phyloP scores from a whole-genome alignment of 2,888 invertebrate species.

The Drosophila tanythrix region DNA sequence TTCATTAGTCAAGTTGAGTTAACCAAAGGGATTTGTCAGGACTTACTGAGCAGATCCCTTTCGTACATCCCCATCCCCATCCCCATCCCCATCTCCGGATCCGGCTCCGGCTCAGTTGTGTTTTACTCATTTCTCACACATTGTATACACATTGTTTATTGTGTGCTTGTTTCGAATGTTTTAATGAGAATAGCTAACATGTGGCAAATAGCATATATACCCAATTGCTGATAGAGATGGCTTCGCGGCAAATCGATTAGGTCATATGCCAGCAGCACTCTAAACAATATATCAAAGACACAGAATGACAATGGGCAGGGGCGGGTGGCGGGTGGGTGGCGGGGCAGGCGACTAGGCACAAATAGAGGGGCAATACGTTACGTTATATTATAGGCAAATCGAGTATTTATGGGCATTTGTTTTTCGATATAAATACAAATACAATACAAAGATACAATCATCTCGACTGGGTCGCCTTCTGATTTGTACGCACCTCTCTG shows the following conservation, averaged over 20 bases:
- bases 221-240: conserved; percentile 56
- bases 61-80: not conserved
- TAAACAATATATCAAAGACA: conserved; percentile 64
- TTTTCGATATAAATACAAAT: conserved; percentile 48
- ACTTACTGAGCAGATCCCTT: not conserved
- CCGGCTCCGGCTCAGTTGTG: not conserved
- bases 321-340: not conserved
- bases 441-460: conserved; percentile 42
- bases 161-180: conserved; percentile 3
- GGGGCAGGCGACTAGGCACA: not conserved
- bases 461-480: conserved; percentile 13
- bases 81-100: not conserved
- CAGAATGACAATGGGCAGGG: conserved; percentile 8
- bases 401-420: conserved; percentile 64
- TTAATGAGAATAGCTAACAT: conserved; percentile 40
- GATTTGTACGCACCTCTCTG: conserved; percentile 4
- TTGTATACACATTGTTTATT: conserved; percentile 20
- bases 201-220: conserved; percentile 4
- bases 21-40: conserved; percentile 40
- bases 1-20: conserved; percentile 47
- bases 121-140: conserved; percentile 23
- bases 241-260: conserved; percentile 64
- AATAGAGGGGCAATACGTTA: conserved; percentile 22
- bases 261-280: conserved; percentile 63
- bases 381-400: conserved; percentile 47